A percentile compares a stretch with the other conserved stretches of the same genome.
Evolutionary conservation across 1,140 invertebrate species (phyloP).

Genomic region (Grapholita molesta): DNA sequence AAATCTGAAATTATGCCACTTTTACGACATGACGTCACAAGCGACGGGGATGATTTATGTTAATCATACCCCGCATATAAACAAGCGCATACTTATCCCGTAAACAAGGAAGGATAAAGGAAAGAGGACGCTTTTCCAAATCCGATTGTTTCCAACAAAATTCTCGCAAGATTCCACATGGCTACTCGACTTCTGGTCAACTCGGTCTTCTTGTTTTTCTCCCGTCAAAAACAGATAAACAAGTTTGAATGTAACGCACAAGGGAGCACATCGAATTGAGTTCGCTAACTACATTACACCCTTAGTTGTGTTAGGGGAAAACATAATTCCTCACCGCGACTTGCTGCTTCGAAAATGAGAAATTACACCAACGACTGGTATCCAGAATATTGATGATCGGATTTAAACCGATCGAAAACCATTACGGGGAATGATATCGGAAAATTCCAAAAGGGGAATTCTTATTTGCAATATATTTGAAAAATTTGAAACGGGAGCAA

Average conservation of each 20-base stretch:
- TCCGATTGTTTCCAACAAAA: background rate
- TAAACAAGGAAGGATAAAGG: background rate
- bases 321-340: background rate
- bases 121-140: background rate
- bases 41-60: background rate
- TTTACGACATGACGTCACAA: background rate
- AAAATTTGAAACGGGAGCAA: background rate
- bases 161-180: background rate
- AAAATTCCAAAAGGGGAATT: background rate
- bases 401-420: constrained; percentile 6
- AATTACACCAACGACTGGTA: constrained; percentile 1
- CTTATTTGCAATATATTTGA: background rate
- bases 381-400: constrained; percentile 9
- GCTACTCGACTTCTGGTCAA: background rate
- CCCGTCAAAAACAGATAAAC: background rate
- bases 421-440: constrained; percentile 15
- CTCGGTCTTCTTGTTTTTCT: background rate
- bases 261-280: background rate
- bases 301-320: background rate
- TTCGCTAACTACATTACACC: constrained; percentile 7
- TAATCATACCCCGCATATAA: background rate
- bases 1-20: background rate
- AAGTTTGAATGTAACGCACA: background rate
- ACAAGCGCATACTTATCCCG: background rate
- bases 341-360: constrained; percentile 4